Evolutionary conservation across 2,113 vertebrate genomes (phyloP).

Genomic region (Trogon melanurus): DNA sequence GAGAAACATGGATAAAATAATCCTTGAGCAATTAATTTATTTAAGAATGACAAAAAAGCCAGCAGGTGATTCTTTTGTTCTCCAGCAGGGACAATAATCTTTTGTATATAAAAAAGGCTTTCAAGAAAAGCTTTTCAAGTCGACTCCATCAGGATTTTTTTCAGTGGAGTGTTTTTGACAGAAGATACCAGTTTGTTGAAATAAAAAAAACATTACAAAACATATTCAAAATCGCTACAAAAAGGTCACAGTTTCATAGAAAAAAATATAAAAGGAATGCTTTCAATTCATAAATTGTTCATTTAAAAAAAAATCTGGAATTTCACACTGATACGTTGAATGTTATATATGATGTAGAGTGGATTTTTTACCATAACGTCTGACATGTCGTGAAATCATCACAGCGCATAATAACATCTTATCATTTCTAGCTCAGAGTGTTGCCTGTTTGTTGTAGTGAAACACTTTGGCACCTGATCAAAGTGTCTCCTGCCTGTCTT

Average conservation of each 20-base stretch:
- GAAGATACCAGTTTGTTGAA: neutral
- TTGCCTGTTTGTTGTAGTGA: constrained; percentile 60
- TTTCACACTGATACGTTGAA: neutral
- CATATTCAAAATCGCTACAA: neutral
- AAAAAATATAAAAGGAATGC: neutral
- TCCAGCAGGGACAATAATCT: neutral
- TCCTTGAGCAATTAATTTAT: constrained; percentile 16
- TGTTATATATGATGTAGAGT: neutral
- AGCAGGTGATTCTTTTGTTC: constrained; percentile 10
- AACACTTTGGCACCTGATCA: constrained; percentile 60
- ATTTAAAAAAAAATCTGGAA: neutral
- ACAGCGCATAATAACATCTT: neutral
- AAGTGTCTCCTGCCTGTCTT: constrained; percentile 59
- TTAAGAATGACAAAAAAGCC: neutral
- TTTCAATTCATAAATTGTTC: neutral
- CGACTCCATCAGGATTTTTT: neutral
- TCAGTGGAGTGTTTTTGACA: neutral
- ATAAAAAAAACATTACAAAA: neutral
- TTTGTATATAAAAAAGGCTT: neutral
- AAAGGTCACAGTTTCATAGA: neutral
- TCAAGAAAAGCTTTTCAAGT: neutral
- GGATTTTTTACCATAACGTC: neutral
- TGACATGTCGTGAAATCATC: constrained; percentile 49
- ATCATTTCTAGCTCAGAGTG: constrained; percentile 49
- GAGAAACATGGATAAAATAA: neutral